A percentile compares a stretch with the other conserved stretches of the same genome.
Evolutionary conservation across 2,888 invertebrate genomes (phyloP).

Genomic region (Drosophila cracens): DNA sequence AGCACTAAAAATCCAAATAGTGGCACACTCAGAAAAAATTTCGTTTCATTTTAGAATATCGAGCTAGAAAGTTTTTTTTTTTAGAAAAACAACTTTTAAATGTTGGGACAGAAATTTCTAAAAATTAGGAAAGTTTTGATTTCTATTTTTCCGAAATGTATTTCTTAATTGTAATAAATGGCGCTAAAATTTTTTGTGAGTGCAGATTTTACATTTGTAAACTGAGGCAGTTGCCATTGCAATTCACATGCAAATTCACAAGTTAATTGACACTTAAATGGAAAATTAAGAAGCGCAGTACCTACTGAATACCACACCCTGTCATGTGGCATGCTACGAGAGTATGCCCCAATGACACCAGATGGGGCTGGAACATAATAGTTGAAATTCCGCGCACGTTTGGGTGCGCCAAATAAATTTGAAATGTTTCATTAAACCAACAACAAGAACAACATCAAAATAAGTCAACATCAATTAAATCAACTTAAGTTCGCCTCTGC

Average conservation of each 20-base stretch:
- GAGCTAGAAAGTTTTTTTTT: neutral
- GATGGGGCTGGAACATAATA: neutral
- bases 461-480: conserved; percentile 44
- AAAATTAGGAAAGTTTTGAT: neutral
- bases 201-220: neutral
- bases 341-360: neutral
- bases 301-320: neutral
- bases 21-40: neutral
- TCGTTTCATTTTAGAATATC: neutral
- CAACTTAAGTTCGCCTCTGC: conserved; percentile 21
- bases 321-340: neutral
- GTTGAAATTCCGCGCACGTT: conserved; percentile 49
- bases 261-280: neutral
- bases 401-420: conserved; percentile 51
- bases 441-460: conserved; percentile 4
- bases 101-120: accelerated
- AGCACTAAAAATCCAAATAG: neutral
- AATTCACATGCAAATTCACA: no score
- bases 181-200: neutral
- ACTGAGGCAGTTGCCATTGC: neutral
- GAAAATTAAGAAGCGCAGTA: conserved; percentile 3
- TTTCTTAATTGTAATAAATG: neutral
- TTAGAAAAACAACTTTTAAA: conserved; percentile 16
- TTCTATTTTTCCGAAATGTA: neutral
- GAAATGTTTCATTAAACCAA: conserved; percentile 51